Percentiles rank a stretch among this genome's conserved stretches.
Conservation (phyloP, 2,113 vertebrate genomes). For the Eubucco bourcierii region DNA sequence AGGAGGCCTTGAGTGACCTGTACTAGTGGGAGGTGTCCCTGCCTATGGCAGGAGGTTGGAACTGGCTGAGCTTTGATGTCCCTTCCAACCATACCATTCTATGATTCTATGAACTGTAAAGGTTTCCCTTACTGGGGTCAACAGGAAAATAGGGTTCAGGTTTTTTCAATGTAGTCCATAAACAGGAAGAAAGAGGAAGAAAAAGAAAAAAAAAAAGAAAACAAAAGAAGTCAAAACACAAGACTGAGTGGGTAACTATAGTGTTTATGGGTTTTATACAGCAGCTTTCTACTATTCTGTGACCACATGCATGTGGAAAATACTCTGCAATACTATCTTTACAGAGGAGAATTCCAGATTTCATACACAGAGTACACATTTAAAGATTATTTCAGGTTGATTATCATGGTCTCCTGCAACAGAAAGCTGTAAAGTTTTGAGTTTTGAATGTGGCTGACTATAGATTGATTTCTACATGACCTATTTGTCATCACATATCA, state of each 20-base stretch:
- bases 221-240: too few species aligned
- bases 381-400: not conserved
- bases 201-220: too few species aligned
- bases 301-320: not conserved
- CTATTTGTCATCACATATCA: conserved; percentile 58
- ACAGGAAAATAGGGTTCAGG: not conserved
- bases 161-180: not conserved
- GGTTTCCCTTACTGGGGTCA: not conserved
- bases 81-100: too few species aligned
- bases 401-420: not conserved
- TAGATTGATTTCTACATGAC: conserved; percentile 62
- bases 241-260: not conserved
- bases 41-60: too few species aligned
- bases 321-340: not conserved
- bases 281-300: not conserved
- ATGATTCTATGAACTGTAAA: not conserved
- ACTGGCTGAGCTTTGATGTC: too few species aligned
- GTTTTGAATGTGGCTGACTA: conserved; percentile 45
- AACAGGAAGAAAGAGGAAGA: not conserved
- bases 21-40: too few species aligned
- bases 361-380: not conserved
- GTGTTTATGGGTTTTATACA: not conserved
- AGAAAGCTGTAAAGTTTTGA: not conserved
- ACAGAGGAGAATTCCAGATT: not conserved
- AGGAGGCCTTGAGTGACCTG: too few species aligned